Base-by-base conservation (phyloP, 2,888 invertebrate species). In the Zonitis immaculata region DNA sequence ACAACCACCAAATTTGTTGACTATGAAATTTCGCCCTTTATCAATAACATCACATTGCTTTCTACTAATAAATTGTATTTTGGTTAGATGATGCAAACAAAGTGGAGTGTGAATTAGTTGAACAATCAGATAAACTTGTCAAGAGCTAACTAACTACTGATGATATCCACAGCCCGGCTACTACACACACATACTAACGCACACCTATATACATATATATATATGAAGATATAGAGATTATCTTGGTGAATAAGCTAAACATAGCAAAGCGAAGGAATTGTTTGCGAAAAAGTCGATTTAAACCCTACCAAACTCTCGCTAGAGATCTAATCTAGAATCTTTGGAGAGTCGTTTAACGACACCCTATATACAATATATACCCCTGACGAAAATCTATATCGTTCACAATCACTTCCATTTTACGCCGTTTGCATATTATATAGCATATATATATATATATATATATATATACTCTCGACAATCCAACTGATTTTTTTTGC, bases 251-350 rank as follows among this genome's bases (percentile, higher is more conserved):
- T 56, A 52, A 56, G 52, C 56, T 56, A 56, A 56, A 56, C 56
- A 56, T 44, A 50, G 56, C 50, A 42, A n/a, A 56, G 39, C 39
- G 7, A 39, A 57, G 61, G 58, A 59, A 58, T 59, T 60, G 61
- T 65, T 63, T 67, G 64, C n/a, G 67, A 71, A 70, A 72, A 72
- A 72, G 71, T 71, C 71, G 72, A 72, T 73, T 73, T 70, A 71
- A 66, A 69, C 67, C 70, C 65, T n/a, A n/a, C 60, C 66, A 65
- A 67, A 68, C 65, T 68, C 68, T 67, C 7, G 39, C 39, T 65
- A 70, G 71, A 72, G 72, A 73, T 73, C 72, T 72, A 72, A 73
- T 72, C 72, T 71, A 66, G 67, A 70, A 72, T 73, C 72, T 73
- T 70, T 68, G 67, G 70, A 71, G 72, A 69, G 71, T 70, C 72